Percentiles rank a stretch among this genome's conserved stretches.
Conservation (phyloP, 1,140 invertebrate genomes). For the Papilio polytes region DNA sequence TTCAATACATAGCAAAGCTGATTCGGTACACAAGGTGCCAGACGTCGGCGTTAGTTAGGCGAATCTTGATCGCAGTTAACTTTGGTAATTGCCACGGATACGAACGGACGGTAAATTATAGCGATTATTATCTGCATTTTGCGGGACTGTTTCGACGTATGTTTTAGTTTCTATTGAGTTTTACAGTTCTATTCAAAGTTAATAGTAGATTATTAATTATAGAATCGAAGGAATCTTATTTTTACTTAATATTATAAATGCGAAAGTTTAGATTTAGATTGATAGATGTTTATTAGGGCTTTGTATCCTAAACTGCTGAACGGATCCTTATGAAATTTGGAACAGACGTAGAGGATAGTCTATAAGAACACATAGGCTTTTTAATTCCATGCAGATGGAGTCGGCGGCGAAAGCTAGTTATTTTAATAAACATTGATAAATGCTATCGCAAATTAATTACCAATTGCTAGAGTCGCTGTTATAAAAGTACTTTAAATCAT, state of each 20-base stretch:
- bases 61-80: slow-evolving; percentile 25
- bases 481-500: too few relatives aligned
- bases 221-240: too few relatives aligned
- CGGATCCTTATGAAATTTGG: too few relatives aligned
- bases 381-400: too few relatives aligned
- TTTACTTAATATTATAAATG: too few relatives aligned
- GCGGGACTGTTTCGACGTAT: neutral
- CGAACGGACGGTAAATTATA: neutral
- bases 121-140: neutral
- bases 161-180: neutral
- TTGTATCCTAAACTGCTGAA: too few relatives aligned
- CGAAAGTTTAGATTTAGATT: too few relatives aligned
- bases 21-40: slow-evolving; percentile 9
- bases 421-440: neutral
- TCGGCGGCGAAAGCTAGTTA: too few relatives aligned
- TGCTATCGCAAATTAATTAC: neutral
- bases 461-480: neutral
- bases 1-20: slow-evolving; percentile 3
- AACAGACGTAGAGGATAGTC: too few relatives aligned
- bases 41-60: slow-evolving; percentile 14
- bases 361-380: too few relatives aligned
- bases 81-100: slow-evolving; percentile 19
- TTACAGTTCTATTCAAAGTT: neutral
- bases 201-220: too few relatives aligned
- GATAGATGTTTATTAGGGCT: too few relatives aligned